Conservation (phyloP, 2,797 vertebrate genomes). For the Selene dorsalis region DNA sequence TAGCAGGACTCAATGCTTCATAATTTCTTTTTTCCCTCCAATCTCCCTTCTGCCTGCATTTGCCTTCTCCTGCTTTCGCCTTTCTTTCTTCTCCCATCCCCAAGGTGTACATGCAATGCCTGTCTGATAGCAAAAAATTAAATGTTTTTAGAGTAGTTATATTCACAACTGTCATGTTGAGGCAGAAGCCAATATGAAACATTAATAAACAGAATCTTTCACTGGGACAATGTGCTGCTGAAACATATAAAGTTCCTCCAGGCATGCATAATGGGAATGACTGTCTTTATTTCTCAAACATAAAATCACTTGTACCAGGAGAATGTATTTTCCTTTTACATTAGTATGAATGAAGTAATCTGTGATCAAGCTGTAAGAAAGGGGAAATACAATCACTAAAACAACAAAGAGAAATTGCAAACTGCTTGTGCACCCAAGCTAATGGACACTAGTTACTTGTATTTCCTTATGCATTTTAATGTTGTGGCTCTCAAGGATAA, state of each 20-base stretch:
- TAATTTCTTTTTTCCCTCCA: slow-evolving; percentile 72
- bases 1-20: slow-evolving; percentile 76
- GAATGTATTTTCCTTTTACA: slow-evolving; percentile 26
- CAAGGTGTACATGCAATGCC: slow-evolving; percentile 83
- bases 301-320: slow-evolving; percentile 21
- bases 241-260: slow-evolving; percentile 63
- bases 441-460: not conserved
- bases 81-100: slow-evolving; percentile 55
- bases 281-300: slow-evolving; percentile 52
- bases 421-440: not conserved
- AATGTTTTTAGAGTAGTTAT: slow-evolving; percentile 82
- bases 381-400: not conserved
- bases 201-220: slow-evolving; percentile 74
- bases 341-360: slow-evolving; percentile 10
- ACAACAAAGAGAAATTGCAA: slow-evolving; percentile 9
- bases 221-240: slow-evolving; percentile 29
- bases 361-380: not conserved
- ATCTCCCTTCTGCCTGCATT: slow-evolving; percentile 47
- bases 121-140: slow-evolving; percentile 86
- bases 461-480: not conserved
- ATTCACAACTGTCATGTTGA: slow-evolving; percentile 77
- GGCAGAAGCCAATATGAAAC: slow-evolving; percentile 75
- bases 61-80: slow-evolving; percentile 47
- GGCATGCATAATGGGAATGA: slow-evolving; percentile 58
- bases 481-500: not conserved